phyloP scores from a whole-genome alignment of 2,113 vertebrate species.

The Rhizomys pruinosus region DNA sequence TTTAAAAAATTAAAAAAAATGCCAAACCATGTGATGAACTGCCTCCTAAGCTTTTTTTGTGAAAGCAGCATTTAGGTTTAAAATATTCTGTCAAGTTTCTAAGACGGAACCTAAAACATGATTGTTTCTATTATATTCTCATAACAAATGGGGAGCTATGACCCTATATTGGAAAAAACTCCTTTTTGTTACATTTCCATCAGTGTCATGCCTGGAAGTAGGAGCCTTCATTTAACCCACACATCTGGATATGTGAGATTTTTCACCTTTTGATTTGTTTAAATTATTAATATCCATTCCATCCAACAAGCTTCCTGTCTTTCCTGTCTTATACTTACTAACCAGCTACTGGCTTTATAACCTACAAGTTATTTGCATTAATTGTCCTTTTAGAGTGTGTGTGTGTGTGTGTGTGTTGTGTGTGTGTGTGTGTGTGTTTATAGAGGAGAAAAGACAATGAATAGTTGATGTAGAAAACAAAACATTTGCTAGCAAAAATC shows the following conservation, averaged over 20 bases:
- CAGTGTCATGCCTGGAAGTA: constrained; percentile 70
- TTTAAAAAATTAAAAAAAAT: too few relatives aligned
- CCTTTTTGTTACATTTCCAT: constrained; percentile 79
- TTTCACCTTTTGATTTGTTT: constrained; percentile 70
- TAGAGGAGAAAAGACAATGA: background rate
- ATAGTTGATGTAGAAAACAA: constrained; percentile 54
- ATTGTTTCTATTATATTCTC: constrained; percentile 74
- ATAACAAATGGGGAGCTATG: constrained; percentile 69
- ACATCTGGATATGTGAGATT: constrained; percentile 73
- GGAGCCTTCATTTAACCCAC: constrained; percentile 70
- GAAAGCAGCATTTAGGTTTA: constrained; percentile 82
- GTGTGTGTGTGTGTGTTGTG: too few relatives aligned
- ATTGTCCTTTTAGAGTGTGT: constrained; percentile 70
- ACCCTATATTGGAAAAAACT: constrained; percentile 72
- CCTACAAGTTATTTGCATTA: constrained; percentile 77
- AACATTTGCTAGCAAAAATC: constrained; percentile 69
- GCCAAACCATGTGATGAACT: constrained; percentile 69
- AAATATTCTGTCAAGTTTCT: constrained; percentile 78
- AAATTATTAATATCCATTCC: constrained; percentile 84
- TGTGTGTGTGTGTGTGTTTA: too few relatives aligned
- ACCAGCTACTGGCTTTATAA: constrained; percentile 33
- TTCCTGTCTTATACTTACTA: constrained; percentile 54
- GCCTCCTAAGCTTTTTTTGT: constrained; percentile 77
- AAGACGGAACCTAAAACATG: constrained; percentile 65
- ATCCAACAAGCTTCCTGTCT: constrained; percentile 78